These are phyloP conservation scores for Hafferia zeledoni DNA, from an alignment of 2,797 vertebrate species.

Conservation along the genomic window DNA sequence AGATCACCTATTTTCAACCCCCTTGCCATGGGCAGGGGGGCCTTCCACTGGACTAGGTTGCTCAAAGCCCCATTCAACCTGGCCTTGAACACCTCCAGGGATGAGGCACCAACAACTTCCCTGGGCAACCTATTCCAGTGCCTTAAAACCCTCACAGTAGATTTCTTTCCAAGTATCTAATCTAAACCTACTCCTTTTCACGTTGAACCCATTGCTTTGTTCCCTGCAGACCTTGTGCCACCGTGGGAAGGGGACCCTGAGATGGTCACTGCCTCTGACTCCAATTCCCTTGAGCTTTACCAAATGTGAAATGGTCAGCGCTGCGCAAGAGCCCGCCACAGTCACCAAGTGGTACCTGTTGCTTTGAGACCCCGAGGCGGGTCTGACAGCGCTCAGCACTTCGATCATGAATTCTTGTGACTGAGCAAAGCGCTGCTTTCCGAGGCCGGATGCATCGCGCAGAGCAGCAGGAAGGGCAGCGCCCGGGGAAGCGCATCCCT, in stretches of 20 bases:
- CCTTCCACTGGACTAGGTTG: not conserved
- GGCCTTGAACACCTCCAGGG: not conserved
- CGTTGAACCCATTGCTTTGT: accelerated
- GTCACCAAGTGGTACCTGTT: accelerated
- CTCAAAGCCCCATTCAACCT: no score
- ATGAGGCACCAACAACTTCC: accelerated
- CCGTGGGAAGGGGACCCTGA: accelerated
- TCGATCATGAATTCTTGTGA: accelerated
- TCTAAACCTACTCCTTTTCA: not conserved
- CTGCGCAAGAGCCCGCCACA: accelerated
- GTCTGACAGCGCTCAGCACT: accelerated
- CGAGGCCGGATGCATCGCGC: accelerated
- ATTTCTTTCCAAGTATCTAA: not conserved
- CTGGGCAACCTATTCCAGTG: no score
- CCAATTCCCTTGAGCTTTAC: accelerated
- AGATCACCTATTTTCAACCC: not conserved
- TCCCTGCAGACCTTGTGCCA: no score
- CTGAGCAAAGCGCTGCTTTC: accelerated
- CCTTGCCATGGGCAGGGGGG: not conserved
- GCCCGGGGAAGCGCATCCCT: no score
- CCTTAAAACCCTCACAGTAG: no score
- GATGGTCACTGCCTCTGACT: accelerated
- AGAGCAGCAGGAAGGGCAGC: no score
- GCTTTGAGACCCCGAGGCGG: not conserved
- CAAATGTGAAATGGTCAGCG: accelerated